Evolutionary conservation across 2,888 invertebrate genomes (phyloP).

Genomic region (Sthenelais limicola): DNA sequence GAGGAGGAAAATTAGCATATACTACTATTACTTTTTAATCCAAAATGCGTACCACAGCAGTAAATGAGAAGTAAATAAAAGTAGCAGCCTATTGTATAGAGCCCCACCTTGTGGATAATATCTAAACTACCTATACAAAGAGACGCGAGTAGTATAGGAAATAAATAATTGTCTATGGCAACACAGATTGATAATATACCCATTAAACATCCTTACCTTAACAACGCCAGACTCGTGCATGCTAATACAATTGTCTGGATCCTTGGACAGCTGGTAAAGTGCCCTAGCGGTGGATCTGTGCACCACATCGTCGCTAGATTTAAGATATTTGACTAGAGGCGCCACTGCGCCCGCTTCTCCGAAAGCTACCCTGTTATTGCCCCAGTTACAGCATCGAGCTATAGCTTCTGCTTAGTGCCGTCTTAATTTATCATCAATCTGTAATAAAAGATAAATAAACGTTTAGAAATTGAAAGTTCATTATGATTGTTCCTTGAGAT

Average conservation of each 20-base stretch:
- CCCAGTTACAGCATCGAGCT: conserved; percentile 92
- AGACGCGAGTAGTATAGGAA: too few species aligned
- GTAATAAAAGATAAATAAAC: too few species aligned
- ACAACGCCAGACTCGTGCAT: conserved; percentile 86
- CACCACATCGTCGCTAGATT: conserved; percentile 82
- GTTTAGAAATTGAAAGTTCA: too few species aligned
- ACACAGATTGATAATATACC: background rate
- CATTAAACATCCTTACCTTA: conserved; percentile 75
- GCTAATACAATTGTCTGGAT: conserved; percentile 93
- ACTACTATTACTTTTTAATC: too few species aligned
- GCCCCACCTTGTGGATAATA: too few species aligned
- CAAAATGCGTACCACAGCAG: too few species aligned
- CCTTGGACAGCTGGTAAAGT: conserved; percentile 89
- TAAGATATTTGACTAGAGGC: conserved; percentile 89
- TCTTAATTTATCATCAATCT: conserved; percentile 71
- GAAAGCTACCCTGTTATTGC: conserved; percentile 89
- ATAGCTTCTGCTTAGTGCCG: conserved; percentile 84
- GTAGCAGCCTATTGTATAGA: too few species aligned
- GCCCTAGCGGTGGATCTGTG: conserved; percentile 92
- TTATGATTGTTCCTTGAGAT: too few species aligned
- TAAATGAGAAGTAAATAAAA: too few species aligned
- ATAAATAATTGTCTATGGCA: too few species aligned
- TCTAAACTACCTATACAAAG: too few species aligned
- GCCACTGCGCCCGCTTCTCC: conserved; percentile 87
- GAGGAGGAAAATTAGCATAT: too few species aligned